Percentiles rank a stretch among this genome's conserved stretches.
phyloP scores from a whole-genome alignment of 2,113 vertebrate genomes.

The Callospermophilus lateralis region DNA sequence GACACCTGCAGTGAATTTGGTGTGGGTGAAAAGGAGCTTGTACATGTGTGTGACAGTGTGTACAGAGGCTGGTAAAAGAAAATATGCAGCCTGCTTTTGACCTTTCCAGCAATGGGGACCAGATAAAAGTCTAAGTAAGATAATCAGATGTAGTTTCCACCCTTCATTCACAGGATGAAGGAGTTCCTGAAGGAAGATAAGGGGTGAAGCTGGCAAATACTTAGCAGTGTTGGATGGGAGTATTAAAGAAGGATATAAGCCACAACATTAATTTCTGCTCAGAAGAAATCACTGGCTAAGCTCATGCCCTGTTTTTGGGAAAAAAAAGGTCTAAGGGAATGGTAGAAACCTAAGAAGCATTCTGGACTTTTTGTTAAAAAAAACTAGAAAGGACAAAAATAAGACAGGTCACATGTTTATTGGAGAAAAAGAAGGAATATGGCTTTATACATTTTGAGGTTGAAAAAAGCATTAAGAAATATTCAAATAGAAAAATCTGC shows the following conservation, averaged over 20 bases:
- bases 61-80: background rate
- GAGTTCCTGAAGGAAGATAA: background rate
- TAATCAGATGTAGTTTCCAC: background rate
- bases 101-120: background rate
- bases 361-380: background rate
- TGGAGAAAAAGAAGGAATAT: background rate
- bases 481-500: background rate
- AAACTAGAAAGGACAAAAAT: background rate
- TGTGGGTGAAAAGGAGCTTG: background rate
- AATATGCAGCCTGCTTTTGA: background rate
- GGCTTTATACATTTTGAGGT: background rate
- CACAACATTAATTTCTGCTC: rapidly evolving
- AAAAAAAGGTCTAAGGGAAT: background rate
- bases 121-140: background rate
- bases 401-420: rapidly evolving
- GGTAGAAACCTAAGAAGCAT: background rate
- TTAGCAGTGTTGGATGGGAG: rapidly evolving
- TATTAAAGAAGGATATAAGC: background rate
- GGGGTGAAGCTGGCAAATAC: rapidly evolving
- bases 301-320: rapidly evolving
- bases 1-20: background rate
- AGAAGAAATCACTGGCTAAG: background rate
- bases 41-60: rapidly evolving
- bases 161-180: background rate
- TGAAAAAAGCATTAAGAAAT: background rate